These are phyloP conservation scores for Acrocephalus scirpaceus DNA, from an alignment of 2,797 vertebrate genomes.

Conservation along the genomic window DNA sequence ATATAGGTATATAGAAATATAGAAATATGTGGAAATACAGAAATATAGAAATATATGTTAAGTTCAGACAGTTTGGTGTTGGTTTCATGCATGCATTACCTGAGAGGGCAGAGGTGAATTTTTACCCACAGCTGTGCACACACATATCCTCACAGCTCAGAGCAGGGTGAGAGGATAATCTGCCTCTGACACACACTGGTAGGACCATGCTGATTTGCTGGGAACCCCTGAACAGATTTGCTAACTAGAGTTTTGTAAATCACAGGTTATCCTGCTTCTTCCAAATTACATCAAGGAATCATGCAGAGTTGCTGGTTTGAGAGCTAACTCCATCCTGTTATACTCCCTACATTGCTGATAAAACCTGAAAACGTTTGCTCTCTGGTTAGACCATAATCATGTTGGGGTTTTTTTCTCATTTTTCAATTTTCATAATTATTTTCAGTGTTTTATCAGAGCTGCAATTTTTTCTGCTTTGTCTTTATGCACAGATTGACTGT, in stretches of 20 bases:
- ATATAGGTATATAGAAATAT: too few species aligned
- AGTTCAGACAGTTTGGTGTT: not conserved
- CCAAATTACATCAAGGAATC: constrained; percentile 23
- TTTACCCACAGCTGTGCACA: not conserved
- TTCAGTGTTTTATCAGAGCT: not conserved
- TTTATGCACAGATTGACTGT: not conserved
- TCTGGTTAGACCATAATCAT: not conserved
- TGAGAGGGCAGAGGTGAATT: not conserved
- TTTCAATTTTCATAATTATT: constrained; percentile 48
- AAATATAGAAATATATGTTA: not conserved
- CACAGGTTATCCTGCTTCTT: constrained; percentile 23
- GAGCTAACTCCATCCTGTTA: not conserved
- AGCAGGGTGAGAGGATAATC: not conserved
- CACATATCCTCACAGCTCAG: not conserved
- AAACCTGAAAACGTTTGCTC: not conserved
- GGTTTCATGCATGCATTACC: not conserved
- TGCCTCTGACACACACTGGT: not conserved
- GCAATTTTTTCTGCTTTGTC: constrained; percentile 10
- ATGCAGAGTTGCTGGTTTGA: not conserved
- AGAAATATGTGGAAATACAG: too few species aligned
- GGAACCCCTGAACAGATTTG: not conserved
- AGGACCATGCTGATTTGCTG: not conserved
- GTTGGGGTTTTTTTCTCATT: not conserved
- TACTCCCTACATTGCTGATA: not conserved
- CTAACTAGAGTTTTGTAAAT: constrained; percentile 45